Evolutionary conservation across 2,797 vertebrate genomes (phyloP).

Genomic region (Liparis tanakae): DNA sequence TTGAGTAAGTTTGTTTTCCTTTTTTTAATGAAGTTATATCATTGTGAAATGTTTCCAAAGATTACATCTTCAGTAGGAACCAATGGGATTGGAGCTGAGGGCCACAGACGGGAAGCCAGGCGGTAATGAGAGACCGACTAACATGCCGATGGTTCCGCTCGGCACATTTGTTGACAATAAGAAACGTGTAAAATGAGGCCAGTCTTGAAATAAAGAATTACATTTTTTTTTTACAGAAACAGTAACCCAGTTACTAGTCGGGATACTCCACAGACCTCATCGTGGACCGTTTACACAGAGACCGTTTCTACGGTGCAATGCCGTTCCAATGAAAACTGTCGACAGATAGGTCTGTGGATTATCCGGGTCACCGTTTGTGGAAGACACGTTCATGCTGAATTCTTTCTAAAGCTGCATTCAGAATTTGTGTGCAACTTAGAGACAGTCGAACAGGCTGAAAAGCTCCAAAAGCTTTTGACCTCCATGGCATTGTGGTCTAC

Average conservation of each 20-base stretch:
- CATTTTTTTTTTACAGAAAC: background rate
- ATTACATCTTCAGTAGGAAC: background rate
- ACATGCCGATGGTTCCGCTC: background rate
- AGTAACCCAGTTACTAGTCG: background rate
- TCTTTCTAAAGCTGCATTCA: background rate
- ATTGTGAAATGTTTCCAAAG: background rate
- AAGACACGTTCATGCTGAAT: conserved; percentile 13
- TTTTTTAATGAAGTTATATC: background rate
- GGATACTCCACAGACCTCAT: conserved; percentile 14
- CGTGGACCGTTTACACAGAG: background rate
- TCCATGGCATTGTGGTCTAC: background rate
- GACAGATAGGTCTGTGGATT: conserved; percentile 19
- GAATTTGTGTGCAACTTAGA: background rate
- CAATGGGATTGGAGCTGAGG: background rate
- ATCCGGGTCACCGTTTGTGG: conserved; percentile 16
- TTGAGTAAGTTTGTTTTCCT: background rate
- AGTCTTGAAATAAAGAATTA: background rate
- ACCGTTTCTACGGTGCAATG: background rate
- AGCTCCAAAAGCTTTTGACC: background rate
- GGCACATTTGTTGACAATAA: background rate
- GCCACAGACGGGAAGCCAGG: background rate
- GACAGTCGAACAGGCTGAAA: background rate
- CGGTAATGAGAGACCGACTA: background rate
- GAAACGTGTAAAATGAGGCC: background rate
- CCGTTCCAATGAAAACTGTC: conserved; percentile 27